These are phyloP conservation scores for Tringa solitaria DNA, from an alignment of 2,113 vertebrate species.

Conservation along the genomic window DNA sequence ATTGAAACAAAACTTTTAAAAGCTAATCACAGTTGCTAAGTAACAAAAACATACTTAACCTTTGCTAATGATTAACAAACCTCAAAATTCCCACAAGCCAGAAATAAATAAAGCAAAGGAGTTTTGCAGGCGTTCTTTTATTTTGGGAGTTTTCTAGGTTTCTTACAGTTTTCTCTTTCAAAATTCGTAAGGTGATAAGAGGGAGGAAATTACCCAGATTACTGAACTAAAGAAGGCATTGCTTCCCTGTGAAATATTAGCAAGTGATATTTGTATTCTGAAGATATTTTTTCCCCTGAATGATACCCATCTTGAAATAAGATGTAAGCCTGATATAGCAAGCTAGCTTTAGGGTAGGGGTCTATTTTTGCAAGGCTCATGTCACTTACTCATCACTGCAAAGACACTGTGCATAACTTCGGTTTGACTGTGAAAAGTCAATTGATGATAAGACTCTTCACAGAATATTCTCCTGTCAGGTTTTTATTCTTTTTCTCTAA, in stretches of 20 bases:
- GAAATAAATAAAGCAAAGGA: neutral
- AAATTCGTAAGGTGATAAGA: neutral
- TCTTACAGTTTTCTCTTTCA: neutral
- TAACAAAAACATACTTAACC: slow-evolving; percentile 45
- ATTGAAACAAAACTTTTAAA: slow-evolving; percentile 25
- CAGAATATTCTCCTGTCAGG: neutral
- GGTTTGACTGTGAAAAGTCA: neutral
- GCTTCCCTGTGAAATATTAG: neutral
- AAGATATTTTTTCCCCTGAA: neutral
- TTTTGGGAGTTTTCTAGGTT: slow-evolving; percentile 4
- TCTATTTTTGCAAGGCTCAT: neutral
- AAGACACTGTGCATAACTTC: neutral
- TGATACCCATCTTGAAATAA: neutral
- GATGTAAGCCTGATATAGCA: neutral
- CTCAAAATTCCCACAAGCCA: neutral
- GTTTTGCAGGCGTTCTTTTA: neutral
- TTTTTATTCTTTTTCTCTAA: neutral
- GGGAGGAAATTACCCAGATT: neutral
- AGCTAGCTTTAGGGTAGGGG: neutral
- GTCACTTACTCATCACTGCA: neutral
- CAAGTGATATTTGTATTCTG: neutral
- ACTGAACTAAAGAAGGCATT: neutral
- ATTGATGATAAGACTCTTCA: neutral
- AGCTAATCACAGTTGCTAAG: slow-evolving; percentile 50
- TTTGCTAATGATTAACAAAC: slow-evolving; percentile 38